Evolutionary conservation across 1,140 invertebrate genomes (phyloP).

Genomic region (Drosophila saltans): DNA sequence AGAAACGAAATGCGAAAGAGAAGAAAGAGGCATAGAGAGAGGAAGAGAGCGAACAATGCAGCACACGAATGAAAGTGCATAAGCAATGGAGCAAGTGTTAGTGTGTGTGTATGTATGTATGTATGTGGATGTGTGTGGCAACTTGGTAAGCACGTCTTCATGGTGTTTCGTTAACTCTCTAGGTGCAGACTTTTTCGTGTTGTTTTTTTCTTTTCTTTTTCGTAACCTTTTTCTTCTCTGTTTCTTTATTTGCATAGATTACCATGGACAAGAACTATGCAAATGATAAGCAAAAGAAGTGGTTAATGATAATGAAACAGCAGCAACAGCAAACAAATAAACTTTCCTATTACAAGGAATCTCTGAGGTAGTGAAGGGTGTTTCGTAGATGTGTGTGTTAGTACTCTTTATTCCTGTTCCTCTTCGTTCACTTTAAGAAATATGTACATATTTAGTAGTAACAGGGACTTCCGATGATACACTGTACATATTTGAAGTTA

Average conservation of each 20-base stretch:
- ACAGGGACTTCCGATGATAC: too few species aligned
- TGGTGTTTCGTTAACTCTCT: background rate
- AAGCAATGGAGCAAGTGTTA: conserved; percentile 27
- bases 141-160: conserved; percentile 42
- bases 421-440: too few species aligned
- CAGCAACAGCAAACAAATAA: background rate
- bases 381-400: background rate
- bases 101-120: conserved; percentile 20
- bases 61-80: conserved; percentile 62
- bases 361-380: background rate
- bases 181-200: conserved; percentile 14
- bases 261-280: conserved; percentile 20
- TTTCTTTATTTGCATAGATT: conserved; percentile 47
- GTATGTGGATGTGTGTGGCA: conserved; percentile 20
- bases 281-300: conserved; percentile 63
- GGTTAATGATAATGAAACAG: conserved; percentile 49
- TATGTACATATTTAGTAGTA: too few species aligned
- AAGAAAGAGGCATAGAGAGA: conserved; percentile 1
- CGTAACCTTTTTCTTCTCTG: background rate
- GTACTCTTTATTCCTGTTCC: too few species aligned
- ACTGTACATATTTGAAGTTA: too few species aligned
- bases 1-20: background rate
- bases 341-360: background rate
- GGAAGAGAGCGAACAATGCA: conserved; percentile 14
- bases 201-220: conserved; percentile 11